These are phyloP conservation scores for Seira ritae DNA, from an alignment of 2,888 invertebrate genomes.

Conservation along the genomic window DNA sequence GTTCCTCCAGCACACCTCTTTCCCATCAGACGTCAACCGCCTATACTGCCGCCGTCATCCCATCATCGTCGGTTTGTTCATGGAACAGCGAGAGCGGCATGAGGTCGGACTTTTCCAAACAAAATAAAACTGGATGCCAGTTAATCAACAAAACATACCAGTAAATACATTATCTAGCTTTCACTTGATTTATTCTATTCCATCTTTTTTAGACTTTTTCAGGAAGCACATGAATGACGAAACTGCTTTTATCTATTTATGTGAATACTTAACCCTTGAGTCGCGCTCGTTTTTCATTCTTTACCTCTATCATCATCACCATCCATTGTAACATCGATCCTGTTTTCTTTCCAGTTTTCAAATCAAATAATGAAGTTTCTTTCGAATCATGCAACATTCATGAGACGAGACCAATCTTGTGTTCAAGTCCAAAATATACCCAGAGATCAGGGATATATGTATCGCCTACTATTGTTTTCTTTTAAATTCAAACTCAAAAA, in stretches of 20 bases:
- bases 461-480: background rate
- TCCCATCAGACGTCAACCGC: slow-evolving; percentile 25
- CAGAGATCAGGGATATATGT: background rate
- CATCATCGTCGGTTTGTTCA: slow-evolving; percentile 23
- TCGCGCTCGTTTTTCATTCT: background rate
- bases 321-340: background rate
- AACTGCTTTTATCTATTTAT: background rate
- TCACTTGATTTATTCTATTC: no score
- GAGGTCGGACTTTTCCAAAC: background rate
- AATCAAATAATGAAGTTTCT: background rate
- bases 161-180: background rate
- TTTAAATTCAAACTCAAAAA: slow-evolving; percentile 16
- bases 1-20: background rate
- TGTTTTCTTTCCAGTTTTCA: no score
- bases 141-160: background rate
- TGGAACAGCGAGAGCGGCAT: background rate
- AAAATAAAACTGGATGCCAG: background rate
- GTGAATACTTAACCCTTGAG: background rate
- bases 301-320: background rate
- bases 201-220: background rate
- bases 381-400: slow-evolving; percentile 47
- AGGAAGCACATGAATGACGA: background rate
- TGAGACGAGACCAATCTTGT: slow-evolving; percentile 9
- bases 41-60: slow-evolving; percentile 11
- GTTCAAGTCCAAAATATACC: background rate